phyloP scores from a whole-genome alignment of 2,797 vertebrate genomes.

The Aphelocoma californica region DNA sequence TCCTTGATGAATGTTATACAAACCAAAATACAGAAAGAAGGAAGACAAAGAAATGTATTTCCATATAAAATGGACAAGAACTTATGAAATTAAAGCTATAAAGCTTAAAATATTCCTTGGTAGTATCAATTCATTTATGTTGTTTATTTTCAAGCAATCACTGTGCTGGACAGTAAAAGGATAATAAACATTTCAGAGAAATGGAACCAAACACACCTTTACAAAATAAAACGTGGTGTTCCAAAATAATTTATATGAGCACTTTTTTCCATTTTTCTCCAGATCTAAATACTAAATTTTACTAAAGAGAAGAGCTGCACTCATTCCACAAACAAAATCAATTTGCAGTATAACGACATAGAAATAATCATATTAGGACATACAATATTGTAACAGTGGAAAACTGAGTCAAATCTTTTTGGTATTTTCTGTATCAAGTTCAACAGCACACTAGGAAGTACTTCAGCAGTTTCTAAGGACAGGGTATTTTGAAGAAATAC shows the following conservation, averaged over 20 bases:
- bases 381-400: not conserved
- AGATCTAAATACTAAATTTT: not conserved
- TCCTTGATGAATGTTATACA: not conserved
- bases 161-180: not conserved
- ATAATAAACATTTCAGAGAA: not conserved
- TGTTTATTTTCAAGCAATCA: not conserved
- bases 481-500: not conserved
- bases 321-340: not conserved
- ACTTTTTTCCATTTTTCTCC: not conserved
- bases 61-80: not conserved
- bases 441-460: not conserved
- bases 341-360: not conserved
- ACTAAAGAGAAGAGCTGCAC: not conserved
- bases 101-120: constrained; percentile 5
- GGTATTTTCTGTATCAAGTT: not conserved
- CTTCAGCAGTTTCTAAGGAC: not conserved
- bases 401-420: not conserved
- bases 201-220: not conserved
- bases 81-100: not conserved
- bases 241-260: not conserved
- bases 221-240: not conserved
- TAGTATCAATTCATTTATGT: not conserved
- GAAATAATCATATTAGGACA: not conserved
- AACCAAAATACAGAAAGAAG: constrained; percentile 1
- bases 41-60: not conserved